These are phyloP conservation scores for Rhabdophis nuchalis DNA, from an alignment of 2,797 vertebrate genomes.

Conservation along the genomic window DNA sequence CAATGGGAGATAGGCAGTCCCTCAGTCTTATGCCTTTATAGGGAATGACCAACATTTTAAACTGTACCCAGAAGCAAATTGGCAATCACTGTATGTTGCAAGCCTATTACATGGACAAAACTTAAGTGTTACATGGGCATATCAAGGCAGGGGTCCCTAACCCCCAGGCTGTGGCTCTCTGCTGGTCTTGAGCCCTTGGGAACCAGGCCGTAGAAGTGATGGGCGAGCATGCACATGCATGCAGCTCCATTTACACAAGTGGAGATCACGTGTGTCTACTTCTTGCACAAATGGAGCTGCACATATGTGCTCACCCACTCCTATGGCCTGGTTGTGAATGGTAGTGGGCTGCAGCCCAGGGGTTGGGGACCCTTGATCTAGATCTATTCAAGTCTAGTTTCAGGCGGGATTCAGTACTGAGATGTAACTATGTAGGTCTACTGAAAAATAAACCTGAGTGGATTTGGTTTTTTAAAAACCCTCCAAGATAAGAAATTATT, in stretches of 20 bases:
- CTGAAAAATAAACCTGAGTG: neutral
- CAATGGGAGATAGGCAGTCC: neutral
- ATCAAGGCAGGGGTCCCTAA: neutral
- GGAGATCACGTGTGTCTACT: rapidly evolving
- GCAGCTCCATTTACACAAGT: neutral
- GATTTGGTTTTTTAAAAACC: neutral
- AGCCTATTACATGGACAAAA: neutral
- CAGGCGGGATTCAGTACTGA: neutral
- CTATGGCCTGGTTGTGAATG: neutral
- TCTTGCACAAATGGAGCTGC: neutral
- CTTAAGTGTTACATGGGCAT: neutral
- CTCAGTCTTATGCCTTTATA: neutral
- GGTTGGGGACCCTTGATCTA: neutral
- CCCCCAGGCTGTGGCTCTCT: too few relatives aligned
- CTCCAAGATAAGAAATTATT: neutral
- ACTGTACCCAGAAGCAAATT: neutral
- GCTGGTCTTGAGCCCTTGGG: too few relatives aligned
- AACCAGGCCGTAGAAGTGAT: too few relatives aligned
- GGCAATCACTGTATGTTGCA: neutral
- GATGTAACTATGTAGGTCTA: neutral
- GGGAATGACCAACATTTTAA: neutral
- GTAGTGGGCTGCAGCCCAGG: neutral
- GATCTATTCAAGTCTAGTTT: neutral
- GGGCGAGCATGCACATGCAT: too few relatives aligned
- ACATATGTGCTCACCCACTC: neutral